phyloP scores from a whole-genome alignment of 2,888 invertebrate species.

The Ptilodon capucinus region DNA sequence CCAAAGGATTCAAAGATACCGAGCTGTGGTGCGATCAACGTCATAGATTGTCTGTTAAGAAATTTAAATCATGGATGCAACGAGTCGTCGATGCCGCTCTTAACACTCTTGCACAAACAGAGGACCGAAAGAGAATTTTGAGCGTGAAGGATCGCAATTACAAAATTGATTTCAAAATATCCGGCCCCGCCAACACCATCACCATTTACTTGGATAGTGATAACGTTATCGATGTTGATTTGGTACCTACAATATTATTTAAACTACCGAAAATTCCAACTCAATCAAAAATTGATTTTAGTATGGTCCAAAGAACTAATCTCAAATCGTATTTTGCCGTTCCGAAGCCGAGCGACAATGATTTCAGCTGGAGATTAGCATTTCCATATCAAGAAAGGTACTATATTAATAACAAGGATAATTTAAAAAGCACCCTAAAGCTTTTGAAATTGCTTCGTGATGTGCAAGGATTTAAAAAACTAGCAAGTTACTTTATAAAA shows the following conservation, averaged over 20 bases:
- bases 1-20: constrained; percentile 52
- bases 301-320: constrained; percentile 33
- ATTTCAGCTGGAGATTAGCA: constrained; percentile 58
- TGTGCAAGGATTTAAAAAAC: constrained; percentile 52
- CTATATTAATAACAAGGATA: constrained; percentile 46
- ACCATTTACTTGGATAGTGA: constrained; percentile 42
- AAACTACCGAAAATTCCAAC: constrained; percentile 45
- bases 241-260: constrained; percentile 60
- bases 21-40: constrained; percentile 51
- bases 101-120: constrained; percentile 36
- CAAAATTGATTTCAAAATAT: constrained; percentile 45
- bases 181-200: constrained; percentile 60
- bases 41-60: constrained; percentile 42
- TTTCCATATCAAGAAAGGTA: constrained; percentile 61
- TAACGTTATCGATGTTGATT: constrained; percentile 55
- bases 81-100: constrained; percentile 52
- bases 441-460: constrained; percentile 57
- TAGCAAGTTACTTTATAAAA: constrained; percentile 65
- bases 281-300: constrained; percentile 44
- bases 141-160: constrained; percentile 37
- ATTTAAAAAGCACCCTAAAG: constrained; percentile 55
- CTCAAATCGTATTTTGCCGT: constrained; percentile 53
- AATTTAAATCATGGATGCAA: constrained; percentile 60
- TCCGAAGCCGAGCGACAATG: constrained; percentile 55
- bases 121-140: constrained; percentile 42